phyloP scores from a whole-genome alignment of 2,888 invertebrate genomes.

The Spisula subtruncata region DNA sequence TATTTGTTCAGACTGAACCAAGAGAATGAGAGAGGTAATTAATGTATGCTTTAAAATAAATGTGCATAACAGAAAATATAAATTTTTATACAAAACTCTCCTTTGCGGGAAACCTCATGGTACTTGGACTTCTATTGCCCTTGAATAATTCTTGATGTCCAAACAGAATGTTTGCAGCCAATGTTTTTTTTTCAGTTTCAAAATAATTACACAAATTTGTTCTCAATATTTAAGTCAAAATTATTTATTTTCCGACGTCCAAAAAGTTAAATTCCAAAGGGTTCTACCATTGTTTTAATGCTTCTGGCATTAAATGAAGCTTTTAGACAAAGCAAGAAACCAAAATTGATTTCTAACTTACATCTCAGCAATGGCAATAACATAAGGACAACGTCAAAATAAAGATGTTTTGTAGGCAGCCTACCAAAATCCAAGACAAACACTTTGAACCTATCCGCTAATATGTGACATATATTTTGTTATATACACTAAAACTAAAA shows the following conservation, averaged over 20 bases:
- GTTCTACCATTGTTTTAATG: too few species aligned
- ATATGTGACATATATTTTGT: not conserved
- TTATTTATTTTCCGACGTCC: too few species aligned
- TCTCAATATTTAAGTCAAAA: too few species aligned
- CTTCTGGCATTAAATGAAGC: too few species aligned
- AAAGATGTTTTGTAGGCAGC: not conserved
- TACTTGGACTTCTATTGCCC: not conserved
- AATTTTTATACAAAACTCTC: not conserved
- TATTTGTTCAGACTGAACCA: constrained; percentile 1
- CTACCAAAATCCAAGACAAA: not conserved
- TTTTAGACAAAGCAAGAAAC: too few species aligned
- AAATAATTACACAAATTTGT: not conserved
- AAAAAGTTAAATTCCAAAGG: too few species aligned
- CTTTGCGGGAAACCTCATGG: not conserved
- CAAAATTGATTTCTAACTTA: too few species aligned
- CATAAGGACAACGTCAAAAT: too few species aligned
- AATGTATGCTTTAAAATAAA: not conserved
- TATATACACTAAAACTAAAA: not conserved
- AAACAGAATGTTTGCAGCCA: not conserved
- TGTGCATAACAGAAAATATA: not conserved
- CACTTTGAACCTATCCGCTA: not conserved
- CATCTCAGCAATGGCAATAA: too few species aligned
- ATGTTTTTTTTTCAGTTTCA: not conserved
- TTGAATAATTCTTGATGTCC: not conserved
- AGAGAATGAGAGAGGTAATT: constrained; percentile 1